Conservation (phyloP, 1,140 invertebrate genomes). For the Hermetia illucens region DNA sequence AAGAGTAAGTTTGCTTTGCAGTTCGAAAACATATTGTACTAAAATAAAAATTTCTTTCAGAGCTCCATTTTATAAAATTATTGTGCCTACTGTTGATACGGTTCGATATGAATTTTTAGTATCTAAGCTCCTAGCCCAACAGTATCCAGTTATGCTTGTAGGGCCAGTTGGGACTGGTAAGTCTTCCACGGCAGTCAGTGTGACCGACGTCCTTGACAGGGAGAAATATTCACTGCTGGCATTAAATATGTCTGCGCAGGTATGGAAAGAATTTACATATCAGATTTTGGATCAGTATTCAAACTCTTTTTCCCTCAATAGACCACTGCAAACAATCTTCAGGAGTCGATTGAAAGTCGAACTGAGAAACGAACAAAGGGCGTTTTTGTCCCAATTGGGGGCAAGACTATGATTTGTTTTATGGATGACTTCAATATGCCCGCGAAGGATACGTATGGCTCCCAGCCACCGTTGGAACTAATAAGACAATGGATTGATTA, state of each 20-base stretch:
- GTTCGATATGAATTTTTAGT: conserved; percentile 62
- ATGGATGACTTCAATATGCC: conserved; percentile 88
- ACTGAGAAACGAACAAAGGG: conserved; percentile 74
- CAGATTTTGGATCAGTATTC: no score
- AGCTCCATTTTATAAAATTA: conserved; percentile 61
- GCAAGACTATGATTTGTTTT: conserved; percentile 66
- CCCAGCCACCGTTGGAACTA: conserved; percentile 71
- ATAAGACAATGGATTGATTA: conserved; percentile 76
- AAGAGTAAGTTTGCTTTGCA: conserved; percentile 32
- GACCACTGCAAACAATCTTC: conserved; percentile 60
- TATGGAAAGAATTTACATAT: no score
- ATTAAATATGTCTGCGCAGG: conserved; percentile 72
- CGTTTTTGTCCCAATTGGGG: conserved; percentile 56
- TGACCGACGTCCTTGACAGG: conserved; percentile 44
- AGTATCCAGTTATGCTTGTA: conserved; percentile 55
- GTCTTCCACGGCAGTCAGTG: conserved; percentile 56
- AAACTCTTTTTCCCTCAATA: conserved; percentile 26
- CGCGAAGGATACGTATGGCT: conserved; percentile 70
- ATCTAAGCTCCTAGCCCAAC: conserved; percentile 40
- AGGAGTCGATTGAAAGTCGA: conserved; percentile 63
- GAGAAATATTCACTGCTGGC: conserved; percentile 49
- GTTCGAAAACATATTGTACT: no score
- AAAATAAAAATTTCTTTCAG: no score
- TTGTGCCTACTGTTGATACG: conserved; percentile 73
- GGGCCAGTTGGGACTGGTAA: conserved; percentile 73